Base-by-base conservation (phyloP, 1,140 invertebrate genomes). In the Temnothorax curvispinosus region DNA sequence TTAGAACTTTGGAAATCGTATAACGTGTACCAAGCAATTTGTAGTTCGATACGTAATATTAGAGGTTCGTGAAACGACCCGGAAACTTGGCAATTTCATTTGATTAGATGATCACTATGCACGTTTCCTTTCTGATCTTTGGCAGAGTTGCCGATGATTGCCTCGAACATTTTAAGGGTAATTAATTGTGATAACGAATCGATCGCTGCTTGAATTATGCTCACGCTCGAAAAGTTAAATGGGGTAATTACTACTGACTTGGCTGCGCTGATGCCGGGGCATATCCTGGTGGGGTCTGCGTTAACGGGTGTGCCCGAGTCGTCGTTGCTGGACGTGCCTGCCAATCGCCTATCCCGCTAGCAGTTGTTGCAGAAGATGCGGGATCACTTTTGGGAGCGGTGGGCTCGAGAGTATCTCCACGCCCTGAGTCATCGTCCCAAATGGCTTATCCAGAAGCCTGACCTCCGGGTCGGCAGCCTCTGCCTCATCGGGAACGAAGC, bases 41-140 rank as follows among this genome's bases (percentile, higher is more conserved):
- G 47, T 47, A 85, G 62, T 78, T 85, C 62, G 82, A 78, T 85
- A 67, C 15, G 74, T 85, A 54, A 78, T 85, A 85, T 64, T 78
- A 85, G 82, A 78, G 47, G 27, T 50, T 85, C 82, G 82, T 58
- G 18, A 84, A 89, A 75, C 56, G 11, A 52, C 9, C 18, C 21
- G 64, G 35, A 58, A 82, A 77, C 71, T 44, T 11, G 64, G 50
- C 44, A 60, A 74, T 82, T 69, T 58, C 2, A 11, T 64, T 86
- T 87, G 69, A 81, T 88, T 86, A 82, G 8, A 77, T 65, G 32
- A 85, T 62, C 47, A 44, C 56, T 80, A 62, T 56, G 38, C 32
- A 86, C 32, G 74, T 81, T 80, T 75, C 27, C 6, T 8, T 69
- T 18, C 41, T 15, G n/a, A 80, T 76, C 44, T 58, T 38, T 3